These are phyloP conservation scores for Kudoa iwatai DNA, from an alignment of 30 jellyfish, hydroid and myxozoan species.

Conservation along the genomic window DNA sequence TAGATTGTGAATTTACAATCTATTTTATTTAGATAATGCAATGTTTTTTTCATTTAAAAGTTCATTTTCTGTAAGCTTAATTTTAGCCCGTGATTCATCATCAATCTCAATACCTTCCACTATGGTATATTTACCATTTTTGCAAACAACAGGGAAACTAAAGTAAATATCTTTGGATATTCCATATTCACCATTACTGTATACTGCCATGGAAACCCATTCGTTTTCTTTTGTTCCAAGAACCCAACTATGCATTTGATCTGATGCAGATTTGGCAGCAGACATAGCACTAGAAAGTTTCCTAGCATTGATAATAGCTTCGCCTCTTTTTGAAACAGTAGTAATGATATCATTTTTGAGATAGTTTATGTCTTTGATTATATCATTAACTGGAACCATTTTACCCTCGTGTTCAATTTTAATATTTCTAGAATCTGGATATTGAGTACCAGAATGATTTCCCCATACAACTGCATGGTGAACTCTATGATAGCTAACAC, in stretches of 20 bases:
- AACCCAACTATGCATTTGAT: constrained; percentile 81
- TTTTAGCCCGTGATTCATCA: constrained; percentile 44
- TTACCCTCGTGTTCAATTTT: background rate
- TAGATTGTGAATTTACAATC: too few relatives aligned
- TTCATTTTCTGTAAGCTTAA: constrained; percentile 67
- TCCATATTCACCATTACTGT: constrained; percentile 70
- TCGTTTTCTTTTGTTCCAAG: constrained; percentile 44
- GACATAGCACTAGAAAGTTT: constrained; percentile 96
- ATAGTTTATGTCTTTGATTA: too few relatives aligned
- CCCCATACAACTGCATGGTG: background rate
- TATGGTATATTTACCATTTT: constrained; percentile 13
- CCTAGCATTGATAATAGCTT: constrained; percentile 74
- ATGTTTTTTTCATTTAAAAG: constrained; percentile 14
- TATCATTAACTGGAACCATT: too few relatives aligned
- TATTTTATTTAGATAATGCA: constrained; percentile 8
- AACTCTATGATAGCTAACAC: too few relatives aligned
- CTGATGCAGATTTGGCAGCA: constrained; percentile 89
- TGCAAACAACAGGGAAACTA: constrained; percentile 47
- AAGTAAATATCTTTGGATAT: constrained; percentile 49
- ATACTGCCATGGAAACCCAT: constrained; percentile 59
- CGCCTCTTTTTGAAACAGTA: constrained; percentile 69
- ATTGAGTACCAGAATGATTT: background rate
- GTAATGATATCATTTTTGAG: background rate
- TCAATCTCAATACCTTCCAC: constrained; percentile 46
- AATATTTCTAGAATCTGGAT: background rate